phyloP scores from a whole-genome alignment of 2,797 vertebrate genomes.

The Bucorvus abyssinicus region DNA sequence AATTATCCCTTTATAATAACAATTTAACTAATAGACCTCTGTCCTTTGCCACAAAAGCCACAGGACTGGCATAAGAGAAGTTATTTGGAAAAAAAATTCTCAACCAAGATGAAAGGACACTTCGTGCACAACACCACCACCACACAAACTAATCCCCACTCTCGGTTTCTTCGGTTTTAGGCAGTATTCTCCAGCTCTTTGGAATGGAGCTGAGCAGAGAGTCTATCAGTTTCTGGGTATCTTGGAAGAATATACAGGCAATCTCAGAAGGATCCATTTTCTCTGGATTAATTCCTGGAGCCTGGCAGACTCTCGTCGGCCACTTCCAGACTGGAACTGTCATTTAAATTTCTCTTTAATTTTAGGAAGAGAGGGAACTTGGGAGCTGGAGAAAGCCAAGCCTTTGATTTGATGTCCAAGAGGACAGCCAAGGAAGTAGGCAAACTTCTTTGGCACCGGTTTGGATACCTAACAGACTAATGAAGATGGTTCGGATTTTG shows the following conservation, averaged over 20 bases:
- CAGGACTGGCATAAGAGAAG: background rate
- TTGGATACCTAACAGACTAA: background rate
- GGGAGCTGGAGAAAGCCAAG: background rate
- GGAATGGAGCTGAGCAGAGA: background rate
- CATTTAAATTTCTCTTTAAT: constrained; percentile 16
- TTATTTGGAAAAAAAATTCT: background rate
- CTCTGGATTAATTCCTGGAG: constrained; percentile 42
- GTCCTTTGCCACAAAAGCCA: background rate
- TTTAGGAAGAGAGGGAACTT: constrained; percentile 21
- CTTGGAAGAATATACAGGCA: constrained; percentile 47
- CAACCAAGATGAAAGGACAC: background rate
- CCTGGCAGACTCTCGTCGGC: background rate
- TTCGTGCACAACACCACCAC: constrained; percentile 11
- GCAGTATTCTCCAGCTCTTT: background rate
- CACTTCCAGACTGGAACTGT: constrained; percentile 17
- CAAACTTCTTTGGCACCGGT: background rate
- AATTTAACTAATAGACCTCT: background rate
- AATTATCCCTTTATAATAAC: background rate
- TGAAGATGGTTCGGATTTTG: background rate
- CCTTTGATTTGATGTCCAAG: background rate
- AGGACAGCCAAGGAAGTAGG: background rate
- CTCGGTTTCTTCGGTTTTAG: constrained; percentile 18
- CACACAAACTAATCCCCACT: background rate
- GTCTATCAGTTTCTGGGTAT: constrained; percentile 5
- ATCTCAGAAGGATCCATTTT: constrained; percentile 47